Conservation (phyloP, 2,113 vertebrate genomes). For the Canis aureus region DNA sequence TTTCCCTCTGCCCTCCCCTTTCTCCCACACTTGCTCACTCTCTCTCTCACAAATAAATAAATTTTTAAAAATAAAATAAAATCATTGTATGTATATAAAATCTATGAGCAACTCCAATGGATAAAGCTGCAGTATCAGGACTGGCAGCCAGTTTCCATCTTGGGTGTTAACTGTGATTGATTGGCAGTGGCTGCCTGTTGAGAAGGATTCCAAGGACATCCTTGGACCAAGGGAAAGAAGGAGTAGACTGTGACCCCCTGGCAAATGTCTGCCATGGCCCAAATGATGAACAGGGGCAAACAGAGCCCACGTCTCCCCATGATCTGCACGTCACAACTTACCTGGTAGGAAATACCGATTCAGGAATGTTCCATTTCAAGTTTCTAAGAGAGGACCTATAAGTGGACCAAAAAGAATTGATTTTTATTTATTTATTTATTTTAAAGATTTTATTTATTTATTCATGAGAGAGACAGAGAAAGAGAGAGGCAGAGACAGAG, state of each 20-base stretch:
- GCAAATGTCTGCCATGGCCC: background rate
- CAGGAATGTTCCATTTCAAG: background rate
- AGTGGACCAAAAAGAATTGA: background rate
- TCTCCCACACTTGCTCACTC: background rate
- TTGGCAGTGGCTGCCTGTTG: background rate
- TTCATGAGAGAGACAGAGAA: too few relatives aligned
- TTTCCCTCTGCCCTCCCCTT: background rate
- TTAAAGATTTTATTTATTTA: too few relatives aligned
- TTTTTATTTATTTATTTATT: background rate
- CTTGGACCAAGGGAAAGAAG: background rate
- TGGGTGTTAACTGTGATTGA: background rate
- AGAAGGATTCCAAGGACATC: background rate
- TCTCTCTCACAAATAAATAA: background rate
- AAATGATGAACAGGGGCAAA: background rate
- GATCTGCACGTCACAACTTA: background rate
- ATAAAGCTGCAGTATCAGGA: background rate
- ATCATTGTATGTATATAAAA: background rate
- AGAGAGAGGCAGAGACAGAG: too few relatives aligned
- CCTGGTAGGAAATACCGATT: background rate
- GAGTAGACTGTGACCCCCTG: background rate
- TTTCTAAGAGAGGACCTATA: background rate
- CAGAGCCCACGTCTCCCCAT: accelerated
- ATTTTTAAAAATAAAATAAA: background rate
- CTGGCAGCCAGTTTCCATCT: background rate
- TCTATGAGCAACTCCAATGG: background rate